Evolutionary conservation across 2,797 vertebrate species (phyloP).

Genomic region (Leptodactylus fallax): DNA sequence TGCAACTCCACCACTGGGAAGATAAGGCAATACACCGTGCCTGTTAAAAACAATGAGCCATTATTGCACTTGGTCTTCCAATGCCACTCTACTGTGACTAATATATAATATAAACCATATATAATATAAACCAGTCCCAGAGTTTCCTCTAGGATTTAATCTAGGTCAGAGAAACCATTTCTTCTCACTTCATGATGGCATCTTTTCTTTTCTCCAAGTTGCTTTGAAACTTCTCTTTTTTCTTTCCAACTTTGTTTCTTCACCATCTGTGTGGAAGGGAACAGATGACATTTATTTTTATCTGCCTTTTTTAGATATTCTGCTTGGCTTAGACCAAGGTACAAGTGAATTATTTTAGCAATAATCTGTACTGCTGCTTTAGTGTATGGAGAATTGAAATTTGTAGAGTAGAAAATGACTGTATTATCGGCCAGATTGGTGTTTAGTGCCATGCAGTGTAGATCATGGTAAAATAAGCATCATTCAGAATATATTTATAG

Average conservation of each 20-base stretch:
- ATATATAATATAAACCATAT: too few species aligned
- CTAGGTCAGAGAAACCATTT: not conserved
- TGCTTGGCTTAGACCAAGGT: not conserved
- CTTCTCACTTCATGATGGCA: conserved; percentile 53
- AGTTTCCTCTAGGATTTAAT: not conserved
- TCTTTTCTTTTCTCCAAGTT: conserved; percentile 66
- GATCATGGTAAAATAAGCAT: too few species aligned
- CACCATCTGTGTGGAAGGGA: conserved; percentile 75
- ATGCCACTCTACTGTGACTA: too few species aligned
- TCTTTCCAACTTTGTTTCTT: conserved; percentile 83
- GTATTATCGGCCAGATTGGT: too few species aligned
- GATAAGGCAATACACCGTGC: not conserved
- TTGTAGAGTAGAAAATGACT: not conserved
- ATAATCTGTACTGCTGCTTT: conserved; percentile 39
- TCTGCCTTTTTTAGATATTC: conserved; percentile 24
- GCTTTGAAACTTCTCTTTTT: conserved; percentile 69
- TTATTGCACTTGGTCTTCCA: not conserved
- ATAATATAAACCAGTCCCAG: too few species aligned
- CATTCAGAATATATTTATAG: too few species aligned
- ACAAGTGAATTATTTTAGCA: conserved; percentile 37
- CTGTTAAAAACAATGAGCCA: not conserved
- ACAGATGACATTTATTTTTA: conserved; percentile 22
- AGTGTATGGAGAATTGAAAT: conserved; percentile 7
- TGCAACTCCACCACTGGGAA: not conserved
- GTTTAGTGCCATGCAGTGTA: too few species aligned